Conservation (phyloP, 2,797 vertebrate species). For the Acridotheres tristis region DNA sequence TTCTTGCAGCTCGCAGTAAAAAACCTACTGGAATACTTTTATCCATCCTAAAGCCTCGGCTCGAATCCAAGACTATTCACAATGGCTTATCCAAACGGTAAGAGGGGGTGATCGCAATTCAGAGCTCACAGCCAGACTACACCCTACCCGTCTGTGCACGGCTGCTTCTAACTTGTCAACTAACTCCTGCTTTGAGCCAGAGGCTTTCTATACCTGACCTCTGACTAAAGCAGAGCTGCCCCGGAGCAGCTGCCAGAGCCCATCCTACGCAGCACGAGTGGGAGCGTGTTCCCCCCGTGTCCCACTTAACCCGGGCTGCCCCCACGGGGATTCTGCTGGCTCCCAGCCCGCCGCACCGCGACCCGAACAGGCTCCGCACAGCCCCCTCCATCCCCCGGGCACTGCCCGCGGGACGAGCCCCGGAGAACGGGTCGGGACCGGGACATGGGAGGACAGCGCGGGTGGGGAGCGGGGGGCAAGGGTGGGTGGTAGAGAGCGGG, state of each 20-base stretch:
- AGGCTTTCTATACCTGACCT: not conserved
- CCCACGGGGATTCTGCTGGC: fast-evolving
- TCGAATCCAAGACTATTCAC: not conserved
- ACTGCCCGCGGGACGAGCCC: not conserved
- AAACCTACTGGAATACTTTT: not conserved
- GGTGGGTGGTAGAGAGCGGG: too few relatives aligned
- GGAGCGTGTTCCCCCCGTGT: fast-evolving
- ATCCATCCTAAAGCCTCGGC: not conserved
- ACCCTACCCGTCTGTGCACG: fast-evolving
- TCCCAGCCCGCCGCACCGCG: not conserved
- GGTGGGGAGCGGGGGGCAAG: too few relatives aligned
- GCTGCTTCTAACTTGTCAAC: not conserved
- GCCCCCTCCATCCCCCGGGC: fast-evolving
- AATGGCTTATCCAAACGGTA: not conserved
- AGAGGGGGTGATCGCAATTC: not conserved
- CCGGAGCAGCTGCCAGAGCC: fast-evolving
- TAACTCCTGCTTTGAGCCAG: not conserved
- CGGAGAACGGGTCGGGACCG: not conserved
- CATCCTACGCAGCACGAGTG: fast-evolving
- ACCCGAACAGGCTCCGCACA: not conserved
- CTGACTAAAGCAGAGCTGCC: not conserved
- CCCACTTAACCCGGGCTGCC: not conserved
- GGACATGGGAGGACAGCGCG: too few relatives aligned
- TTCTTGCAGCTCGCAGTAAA: not conserved
- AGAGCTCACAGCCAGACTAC: not conserved